Percentiles rank a stretch among this genome's conserved stretches.
phyloP scores from a whole-genome alignment of 2,113 vertebrate species.

The Gallinago undulata region DNA sequence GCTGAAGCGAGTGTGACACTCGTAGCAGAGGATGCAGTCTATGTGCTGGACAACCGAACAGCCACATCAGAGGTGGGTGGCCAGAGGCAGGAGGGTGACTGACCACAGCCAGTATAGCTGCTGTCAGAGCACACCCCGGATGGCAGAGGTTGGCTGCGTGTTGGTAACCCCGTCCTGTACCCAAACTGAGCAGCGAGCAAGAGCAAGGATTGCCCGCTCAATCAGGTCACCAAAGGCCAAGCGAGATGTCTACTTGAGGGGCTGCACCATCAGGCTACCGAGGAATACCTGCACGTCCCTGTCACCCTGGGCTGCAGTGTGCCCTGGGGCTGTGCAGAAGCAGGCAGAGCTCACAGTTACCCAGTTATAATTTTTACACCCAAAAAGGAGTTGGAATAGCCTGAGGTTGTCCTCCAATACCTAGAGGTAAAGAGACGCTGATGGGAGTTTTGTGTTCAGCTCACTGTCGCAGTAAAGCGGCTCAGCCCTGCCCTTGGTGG shows the following conservation, averaged over 20 bases:
- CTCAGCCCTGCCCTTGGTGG: background rate
- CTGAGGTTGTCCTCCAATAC: background rate
- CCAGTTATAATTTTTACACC: background rate
- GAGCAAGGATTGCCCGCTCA: background rate
- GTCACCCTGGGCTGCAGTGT: background rate
- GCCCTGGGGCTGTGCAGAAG: background rate
- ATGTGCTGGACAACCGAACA: background rate
- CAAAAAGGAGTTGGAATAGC: background rate
- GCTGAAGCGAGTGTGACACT: background rate
- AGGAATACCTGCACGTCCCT: background rate
- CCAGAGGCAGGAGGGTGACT: background rate
- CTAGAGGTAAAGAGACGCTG: background rate
- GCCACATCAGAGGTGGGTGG: fast-evolving
- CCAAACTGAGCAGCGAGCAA: background rate
- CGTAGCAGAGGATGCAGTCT: background rate
- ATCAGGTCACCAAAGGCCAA: background rate
- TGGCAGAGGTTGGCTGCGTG: background rate
- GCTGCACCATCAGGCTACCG: background rate
- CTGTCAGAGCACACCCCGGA: background rate
- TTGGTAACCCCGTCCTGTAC: background rate
- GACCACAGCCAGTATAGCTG: background rate
- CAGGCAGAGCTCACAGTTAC: background rate
- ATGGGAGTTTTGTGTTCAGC: background rate
- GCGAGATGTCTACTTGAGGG: background rate
- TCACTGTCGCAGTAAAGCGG: fast-evolving